phyloP scores from a whole-genome alignment of 2,113 vertebrate species.

The Burhinus oedicnemus region DNA sequence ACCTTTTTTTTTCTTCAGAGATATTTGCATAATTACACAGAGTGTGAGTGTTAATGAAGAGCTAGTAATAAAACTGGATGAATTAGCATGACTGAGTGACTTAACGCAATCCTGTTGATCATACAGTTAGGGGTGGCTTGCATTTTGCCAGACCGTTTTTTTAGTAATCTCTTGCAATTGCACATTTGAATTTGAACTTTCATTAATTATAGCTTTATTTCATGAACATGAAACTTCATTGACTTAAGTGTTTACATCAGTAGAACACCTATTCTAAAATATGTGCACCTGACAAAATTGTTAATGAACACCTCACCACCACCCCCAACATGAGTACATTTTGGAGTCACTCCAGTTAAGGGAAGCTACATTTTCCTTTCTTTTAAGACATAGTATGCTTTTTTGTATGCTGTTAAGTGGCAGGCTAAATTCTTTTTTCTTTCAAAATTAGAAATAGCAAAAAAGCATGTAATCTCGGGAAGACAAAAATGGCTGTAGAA shows the following conservation, averaged over 20 bases:
- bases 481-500: not conserved
- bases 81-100: conserved; percentile 75
- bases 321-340: not conserved
- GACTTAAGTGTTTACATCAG: conserved; percentile 73
- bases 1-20: not conserved
- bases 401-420: not conserved
- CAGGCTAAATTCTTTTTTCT: not conserved
- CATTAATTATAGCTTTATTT: conserved; percentile 69
- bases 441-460: not conserved
- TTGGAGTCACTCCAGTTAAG: not conserved
- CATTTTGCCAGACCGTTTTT: conserved; percentile 38
- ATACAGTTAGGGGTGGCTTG: conserved; percentile 27
- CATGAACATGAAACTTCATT: conserved; percentile 60
- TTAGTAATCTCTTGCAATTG: conserved; percentile 45
- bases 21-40: conserved; percentile 68
- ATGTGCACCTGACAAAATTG: conserved; percentile 64
- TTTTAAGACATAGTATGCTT: not conserved
- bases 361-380: not conserved
- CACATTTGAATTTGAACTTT: conserved; percentile 73
- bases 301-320: conserved; percentile 1
- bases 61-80: conserved; percentile 61
- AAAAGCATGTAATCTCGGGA: rapidly evolving
- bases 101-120: conserved; percentile 65
- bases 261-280: conserved; percentile 67
- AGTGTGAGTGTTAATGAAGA: conserved; percentile 67